phyloP scores from a whole-genome alignment of 1,140 invertebrate genomes.

The Platorchestia sp. region DNA sequence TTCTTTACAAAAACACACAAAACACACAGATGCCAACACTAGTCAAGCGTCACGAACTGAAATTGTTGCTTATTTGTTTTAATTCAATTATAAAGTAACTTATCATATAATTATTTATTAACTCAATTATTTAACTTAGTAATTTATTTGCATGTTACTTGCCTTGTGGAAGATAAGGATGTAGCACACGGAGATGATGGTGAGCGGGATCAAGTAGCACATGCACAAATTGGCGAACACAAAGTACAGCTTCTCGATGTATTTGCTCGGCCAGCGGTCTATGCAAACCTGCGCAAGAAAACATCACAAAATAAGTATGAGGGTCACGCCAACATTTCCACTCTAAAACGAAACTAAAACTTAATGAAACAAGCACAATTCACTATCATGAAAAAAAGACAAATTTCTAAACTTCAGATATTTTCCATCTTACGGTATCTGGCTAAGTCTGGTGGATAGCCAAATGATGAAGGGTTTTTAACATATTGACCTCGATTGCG shows the following conservation, averaged over 20 bases:
- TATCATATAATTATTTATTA: too few relatives aligned
- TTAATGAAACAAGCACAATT: not conserved
- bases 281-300: constrained; percentile 64
- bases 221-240: constrained; percentile 89
- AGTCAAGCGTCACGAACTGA: too few relatives aligned
- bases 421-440: too few relatives aligned
- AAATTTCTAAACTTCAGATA: not conserved
- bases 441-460: too few relatives aligned
- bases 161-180: constrained; percentile 93
- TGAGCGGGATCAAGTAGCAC: constrained; percentile 93
- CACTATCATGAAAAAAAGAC: not conserved
- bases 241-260: constrained; percentile 87
- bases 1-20: too few relatives aligned
- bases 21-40: too few relatives aligned
- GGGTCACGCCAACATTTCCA: not conserved
- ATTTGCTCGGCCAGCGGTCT: constrained; percentile 86
- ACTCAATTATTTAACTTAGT: too few relatives aligned
- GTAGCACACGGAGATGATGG: constrained; percentile 92
- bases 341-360: not conserved
- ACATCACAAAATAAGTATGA: not conserved
- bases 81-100: too few relatives aligned
- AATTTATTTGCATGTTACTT: too few relatives aligned
- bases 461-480: too few relatives aligned
- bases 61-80: too few relatives aligned
- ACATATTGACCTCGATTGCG: too few relatives aligned